phyloP scores from a whole-genome alignment of 2,797 vertebrate genomes.

The Peromyscus attwateri region DNA sequence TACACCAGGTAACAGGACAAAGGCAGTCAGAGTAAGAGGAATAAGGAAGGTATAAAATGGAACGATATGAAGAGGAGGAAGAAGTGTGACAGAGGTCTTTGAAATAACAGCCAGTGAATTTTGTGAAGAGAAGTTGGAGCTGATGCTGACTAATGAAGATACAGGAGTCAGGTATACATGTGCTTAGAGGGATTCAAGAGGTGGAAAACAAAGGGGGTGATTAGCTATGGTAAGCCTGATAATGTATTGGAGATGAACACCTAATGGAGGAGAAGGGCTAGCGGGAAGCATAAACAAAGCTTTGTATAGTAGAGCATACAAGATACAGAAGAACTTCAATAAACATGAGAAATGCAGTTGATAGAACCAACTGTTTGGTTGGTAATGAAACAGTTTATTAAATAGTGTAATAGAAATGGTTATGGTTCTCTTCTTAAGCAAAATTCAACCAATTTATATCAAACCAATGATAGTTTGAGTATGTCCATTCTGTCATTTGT shows the following conservation, averaged over 20 bases:
- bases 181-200: neutral
- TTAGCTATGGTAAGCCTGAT: neutral
- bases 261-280: neutral
- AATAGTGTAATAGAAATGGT: slow-evolving; percentile 19
- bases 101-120: neutral
- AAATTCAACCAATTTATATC: slow-evolving; percentile 38
- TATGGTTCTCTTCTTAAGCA: slow-evolving; percentile 12
- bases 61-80: neutral
- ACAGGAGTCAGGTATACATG: neutral
- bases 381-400: neutral
- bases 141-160: neutral
- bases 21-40: neutral
- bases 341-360: neutral
- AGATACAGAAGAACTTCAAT: neutral
- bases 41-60: neutral
- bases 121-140: neutral
- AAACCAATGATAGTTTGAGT: neutral
- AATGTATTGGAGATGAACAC: fast-evolving
- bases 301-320: neutral
- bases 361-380: slow-evolving; percentile 11
- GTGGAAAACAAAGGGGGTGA: neutral
- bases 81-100: too few species aligned
- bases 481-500: neutral
- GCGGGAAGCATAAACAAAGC: neutral
- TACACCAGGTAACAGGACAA: neutral